phyloP scores from a whole-genome alignment of 2,113 vertebrate genomes.

The Alethe castanea region DNA sequence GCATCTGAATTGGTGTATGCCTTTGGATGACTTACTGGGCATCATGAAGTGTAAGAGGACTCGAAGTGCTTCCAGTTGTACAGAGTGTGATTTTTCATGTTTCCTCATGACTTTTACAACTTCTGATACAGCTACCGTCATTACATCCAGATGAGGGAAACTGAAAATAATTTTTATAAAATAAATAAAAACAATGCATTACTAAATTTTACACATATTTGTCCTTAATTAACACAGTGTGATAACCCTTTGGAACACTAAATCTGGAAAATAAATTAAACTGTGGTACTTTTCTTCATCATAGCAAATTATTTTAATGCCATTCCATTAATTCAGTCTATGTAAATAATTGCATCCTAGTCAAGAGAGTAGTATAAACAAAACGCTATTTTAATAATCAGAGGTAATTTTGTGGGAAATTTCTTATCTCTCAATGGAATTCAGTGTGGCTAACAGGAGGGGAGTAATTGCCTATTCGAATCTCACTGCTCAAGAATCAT shows the following conservation, averaged over 20 bases:
- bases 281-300: neutral
- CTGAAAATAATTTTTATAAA: constrained; percentile 64
- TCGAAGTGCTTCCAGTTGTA: constrained; percentile 87
- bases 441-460: neutral
- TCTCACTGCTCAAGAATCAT: neutral
- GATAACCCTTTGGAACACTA: neutral
- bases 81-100: constrained; percentile 78
- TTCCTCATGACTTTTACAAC: constrained; percentile 82
- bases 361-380: neutral
- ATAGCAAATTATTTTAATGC: neutral
- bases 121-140: constrained; percentile 80
- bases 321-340: neutral
- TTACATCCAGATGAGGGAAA: constrained; percentile 80
- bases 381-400: neutral
- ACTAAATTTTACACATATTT: neutral
- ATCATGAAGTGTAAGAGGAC: constrained; percentile 84
- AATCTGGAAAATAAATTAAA: neutral
- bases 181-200: neutral
- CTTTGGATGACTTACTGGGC: constrained; percentile 71
- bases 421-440: neutral
- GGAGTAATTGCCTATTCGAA: accelerated
- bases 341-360: neutral
- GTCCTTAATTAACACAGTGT: neutral
- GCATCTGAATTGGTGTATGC: neutral
- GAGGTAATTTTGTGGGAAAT: neutral